phyloP scores from a whole-genome alignment of 2,797 vertebrate species.

The Oreonectes daqikongensis region DNA sequence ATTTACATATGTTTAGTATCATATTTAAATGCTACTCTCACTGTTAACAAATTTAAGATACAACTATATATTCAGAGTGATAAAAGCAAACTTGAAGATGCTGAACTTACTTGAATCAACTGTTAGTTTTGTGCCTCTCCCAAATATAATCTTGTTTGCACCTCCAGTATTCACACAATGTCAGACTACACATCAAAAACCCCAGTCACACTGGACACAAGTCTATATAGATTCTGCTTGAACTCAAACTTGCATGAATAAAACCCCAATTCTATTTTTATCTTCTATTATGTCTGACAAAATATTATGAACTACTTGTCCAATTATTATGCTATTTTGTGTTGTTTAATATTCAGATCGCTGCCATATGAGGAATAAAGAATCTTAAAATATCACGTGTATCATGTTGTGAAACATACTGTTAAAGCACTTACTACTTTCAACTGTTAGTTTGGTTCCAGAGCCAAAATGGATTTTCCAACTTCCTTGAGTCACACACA shows the following conservation, averaged over 20 bases:
- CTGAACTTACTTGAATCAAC: conserved; percentile 53
- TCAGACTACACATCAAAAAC: conserved; percentile 25
- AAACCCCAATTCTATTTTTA: neutral
- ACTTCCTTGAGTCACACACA: conserved; percentile 63
- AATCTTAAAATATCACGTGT: too few species aligned
- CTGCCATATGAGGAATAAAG: neutral
- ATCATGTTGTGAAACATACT: too few species aligned
- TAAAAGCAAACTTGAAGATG: neutral
- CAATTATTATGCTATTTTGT: neutral
- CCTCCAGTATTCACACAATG: conserved; percentile 44
- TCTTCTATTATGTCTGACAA: too few species aligned
- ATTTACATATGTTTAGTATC: neutral
- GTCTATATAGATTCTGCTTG: neutral
- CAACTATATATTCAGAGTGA: neutral
- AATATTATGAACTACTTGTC: neutral
- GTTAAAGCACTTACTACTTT: conserved; percentile 57
- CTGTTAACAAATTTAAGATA: neutral
- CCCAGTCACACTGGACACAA: neutral
- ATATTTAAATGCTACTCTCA: neutral
- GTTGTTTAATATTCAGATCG: neutral
- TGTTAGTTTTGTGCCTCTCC: conserved; percentile 51
- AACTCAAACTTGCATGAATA: neutral
- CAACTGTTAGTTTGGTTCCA: conserved; percentile 55
- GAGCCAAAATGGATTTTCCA: conserved; percentile 56
- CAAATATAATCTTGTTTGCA: conserved; percentile 37